Evolutionary conservation across 2,797 vertebrate genomes (phyloP).

Genomic region (Brachyalestes nurse): DNA sequence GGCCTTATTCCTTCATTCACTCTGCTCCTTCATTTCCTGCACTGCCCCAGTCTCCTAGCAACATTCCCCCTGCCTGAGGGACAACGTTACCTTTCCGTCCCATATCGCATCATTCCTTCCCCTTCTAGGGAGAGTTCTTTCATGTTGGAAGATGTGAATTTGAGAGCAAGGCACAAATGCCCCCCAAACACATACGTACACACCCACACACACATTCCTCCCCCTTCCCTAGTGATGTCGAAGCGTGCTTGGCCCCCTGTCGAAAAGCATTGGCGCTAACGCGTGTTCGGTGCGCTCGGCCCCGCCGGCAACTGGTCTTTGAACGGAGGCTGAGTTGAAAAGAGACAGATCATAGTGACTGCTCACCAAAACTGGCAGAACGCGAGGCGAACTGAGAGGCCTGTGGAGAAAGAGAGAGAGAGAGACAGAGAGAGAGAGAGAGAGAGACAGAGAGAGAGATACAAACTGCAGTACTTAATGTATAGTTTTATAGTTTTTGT

Average conservation of each 20-base stretch:
- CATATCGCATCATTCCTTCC: constrained; percentile 68
- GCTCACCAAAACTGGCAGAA: constrained; percentile 73
- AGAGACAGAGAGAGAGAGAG: not conserved
- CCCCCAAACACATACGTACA: constrained; percentile 38
- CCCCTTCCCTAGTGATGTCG: constrained; percentile 60
- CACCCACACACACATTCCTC: constrained; percentile 7
- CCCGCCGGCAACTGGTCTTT: constrained; percentile 70
- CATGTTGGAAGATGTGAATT: constrained; percentile 70
- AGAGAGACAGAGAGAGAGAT: too few relatives aligned
- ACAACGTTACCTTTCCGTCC: constrained; percentile 73
- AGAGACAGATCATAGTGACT: constrained; percentile 72
- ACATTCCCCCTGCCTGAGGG: constrained; percentile 67
- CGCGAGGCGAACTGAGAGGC: constrained; percentile 55
- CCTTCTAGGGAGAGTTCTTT: constrained; percentile 73
- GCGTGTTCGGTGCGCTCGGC: constrained; percentile 58
- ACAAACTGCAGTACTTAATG: not conserved
- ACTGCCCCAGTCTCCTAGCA: constrained; percentile 73
- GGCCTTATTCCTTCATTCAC: too few relatives aligned
- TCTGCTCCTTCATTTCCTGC: not conserved
- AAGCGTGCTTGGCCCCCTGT: constrained; percentile 70
- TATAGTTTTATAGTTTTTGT: not conserved
- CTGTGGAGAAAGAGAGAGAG: constrained; percentile 15
- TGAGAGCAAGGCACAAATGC: constrained; percentile 63
- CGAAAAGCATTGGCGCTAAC: constrained; percentile 74
- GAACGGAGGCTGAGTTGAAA: constrained; percentile 72